phyloP scores from a whole-genome alignment of 2,797 vertebrate genomes.

The Lepidocolaptes lacrymiger region DNA sequence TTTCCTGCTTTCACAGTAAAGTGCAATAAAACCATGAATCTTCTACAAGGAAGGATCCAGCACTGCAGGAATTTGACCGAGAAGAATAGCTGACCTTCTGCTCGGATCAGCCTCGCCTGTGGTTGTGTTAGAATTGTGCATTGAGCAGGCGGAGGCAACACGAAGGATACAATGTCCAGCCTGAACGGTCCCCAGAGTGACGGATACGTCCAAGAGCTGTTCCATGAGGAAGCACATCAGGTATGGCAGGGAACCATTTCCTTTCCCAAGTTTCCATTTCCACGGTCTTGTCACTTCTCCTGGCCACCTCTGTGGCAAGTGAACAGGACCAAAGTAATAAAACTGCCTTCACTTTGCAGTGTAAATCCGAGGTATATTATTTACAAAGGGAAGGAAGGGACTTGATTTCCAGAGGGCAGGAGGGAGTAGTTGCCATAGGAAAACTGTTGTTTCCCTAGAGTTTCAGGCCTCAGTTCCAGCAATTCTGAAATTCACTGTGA shows the following conservation, averaged over 20 bases:
- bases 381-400: not conserved
- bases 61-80: not conserved
- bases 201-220: conserved; percentile 86
- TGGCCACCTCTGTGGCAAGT: not conserved
- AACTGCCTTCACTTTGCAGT: not conserved
- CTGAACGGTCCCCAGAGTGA: not conserved
- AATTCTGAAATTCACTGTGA: not conserved
- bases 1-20: not conserved
- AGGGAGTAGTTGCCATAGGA: not conserved
- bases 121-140: not conserved
- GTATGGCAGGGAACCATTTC: conserved; percentile 61
- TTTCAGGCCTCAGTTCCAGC: not conserved
- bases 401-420: not conserved
- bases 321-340: not conserved
- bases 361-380: not conserved
- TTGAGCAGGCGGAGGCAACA: not conserved
- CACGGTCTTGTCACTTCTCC: not conserved
- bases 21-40: conserved; percentile 37
- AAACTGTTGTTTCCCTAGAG: not conserved
- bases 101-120: not conserved
- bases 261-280: not conserved
- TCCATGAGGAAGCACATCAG: conserved; percentile 94
- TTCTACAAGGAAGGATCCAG: not conserved
- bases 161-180: not conserved
- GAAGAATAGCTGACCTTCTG: conserved; percentile 14